phyloP scores from a whole-genome alignment of 2,888 invertebrate species.

The Sabatieria punctata region DNA sequence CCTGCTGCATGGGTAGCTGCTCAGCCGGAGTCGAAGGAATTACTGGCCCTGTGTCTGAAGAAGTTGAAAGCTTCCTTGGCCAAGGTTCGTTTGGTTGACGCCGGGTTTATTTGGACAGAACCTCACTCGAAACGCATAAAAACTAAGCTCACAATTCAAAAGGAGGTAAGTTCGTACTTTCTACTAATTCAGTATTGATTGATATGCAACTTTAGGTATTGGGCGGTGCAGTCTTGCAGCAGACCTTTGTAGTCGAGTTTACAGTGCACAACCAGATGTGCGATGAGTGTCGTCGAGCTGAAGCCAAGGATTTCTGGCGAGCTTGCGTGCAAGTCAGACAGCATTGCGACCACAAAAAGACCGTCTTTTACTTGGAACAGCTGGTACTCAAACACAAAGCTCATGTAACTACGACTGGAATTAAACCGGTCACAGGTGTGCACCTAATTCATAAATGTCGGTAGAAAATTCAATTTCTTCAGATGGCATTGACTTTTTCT shows the following conservation, averaged over 20 bases:
- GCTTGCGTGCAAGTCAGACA: constrained; percentile 48
- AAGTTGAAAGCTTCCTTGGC: constrained; percentile 64
- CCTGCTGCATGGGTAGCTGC: constrained; percentile 63
- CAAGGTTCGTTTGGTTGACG: constrained; percentile 74
- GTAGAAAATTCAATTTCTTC: too few relatives aligned
- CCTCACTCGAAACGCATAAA: constrained; percentile 94
- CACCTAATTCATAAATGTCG: too few relatives aligned
- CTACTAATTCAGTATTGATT: not conserved
- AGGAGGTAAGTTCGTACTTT: constrained; percentile 52
- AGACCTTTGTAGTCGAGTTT: constrained; percentile 86
- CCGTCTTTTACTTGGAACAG: constrained; percentile 92
- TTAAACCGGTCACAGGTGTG: constrained; percentile 68
- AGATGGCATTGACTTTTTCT: constrained; percentile 92
- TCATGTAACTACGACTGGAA: constrained; percentile 70
- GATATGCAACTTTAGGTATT: constrained; percentile 41
- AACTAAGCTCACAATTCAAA: constrained; percentile 74
- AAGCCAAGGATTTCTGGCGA: constrained; percentile 95
- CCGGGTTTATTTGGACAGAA: constrained; percentile 95
- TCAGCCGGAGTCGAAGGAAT: constrained; percentile 38
- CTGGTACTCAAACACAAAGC: constrained; percentile 84
- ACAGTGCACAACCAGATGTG: constrained; percentile 84
- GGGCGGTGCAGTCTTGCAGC: constrained; percentile 74
- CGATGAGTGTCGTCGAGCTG: constrained; percentile 82
- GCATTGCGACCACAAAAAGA: constrained; percentile 77
- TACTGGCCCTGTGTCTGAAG: constrained; percentile 61